phyloP scores from a whole-genome alignment of 2,888 invertebrate species.

The Celastrina argiolus region DNA sequence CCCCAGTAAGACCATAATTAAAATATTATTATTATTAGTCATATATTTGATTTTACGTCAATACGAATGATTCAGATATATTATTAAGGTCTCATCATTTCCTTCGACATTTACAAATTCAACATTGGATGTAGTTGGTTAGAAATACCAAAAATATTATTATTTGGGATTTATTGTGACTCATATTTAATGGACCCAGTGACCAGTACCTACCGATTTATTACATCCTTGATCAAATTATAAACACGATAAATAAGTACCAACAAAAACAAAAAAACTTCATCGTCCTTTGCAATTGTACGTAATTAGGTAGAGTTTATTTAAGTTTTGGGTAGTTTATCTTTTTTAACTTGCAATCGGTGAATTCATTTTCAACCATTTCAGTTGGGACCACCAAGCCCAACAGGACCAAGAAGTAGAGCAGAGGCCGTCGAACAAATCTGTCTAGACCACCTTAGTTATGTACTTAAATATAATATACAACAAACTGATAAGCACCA shows the following conservation, averaged over 20 bases:
- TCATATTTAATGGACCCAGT: background rate
- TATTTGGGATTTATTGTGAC: constrained; percentile 2
- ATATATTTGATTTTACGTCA: background rate
- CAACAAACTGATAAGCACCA: too few species aligned
- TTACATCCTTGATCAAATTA: background rate
- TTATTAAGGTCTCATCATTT: constrained; percentile 12
- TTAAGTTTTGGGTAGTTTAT: too few species aligned
- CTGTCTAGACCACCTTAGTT: too few species aligned
- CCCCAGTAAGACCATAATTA: too few species aligned
- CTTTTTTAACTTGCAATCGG: too few species aligned
- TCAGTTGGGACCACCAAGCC: too few species aligned
- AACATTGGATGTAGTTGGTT: background rate
- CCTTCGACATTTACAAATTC: constrained; percentile 1
- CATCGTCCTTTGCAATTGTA: background rate
- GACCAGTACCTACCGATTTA: background rate
- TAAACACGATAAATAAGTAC: background rate
- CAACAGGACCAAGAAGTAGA: too few species aligned
- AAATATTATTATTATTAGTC: background rate
- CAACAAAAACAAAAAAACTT: background rate
- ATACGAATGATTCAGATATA: background rate
- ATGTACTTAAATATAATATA: too few species aligned
- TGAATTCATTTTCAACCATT: too few species aligned
- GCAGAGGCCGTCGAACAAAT: too few species aligned
- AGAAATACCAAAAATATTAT: background rate
- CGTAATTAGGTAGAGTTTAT: background rate